These are phyloP conservation scores for Musca vetustissima DNA, from an alignment of 1,140 invertebrate genomes.

Conservation along the genomic window DNA sequence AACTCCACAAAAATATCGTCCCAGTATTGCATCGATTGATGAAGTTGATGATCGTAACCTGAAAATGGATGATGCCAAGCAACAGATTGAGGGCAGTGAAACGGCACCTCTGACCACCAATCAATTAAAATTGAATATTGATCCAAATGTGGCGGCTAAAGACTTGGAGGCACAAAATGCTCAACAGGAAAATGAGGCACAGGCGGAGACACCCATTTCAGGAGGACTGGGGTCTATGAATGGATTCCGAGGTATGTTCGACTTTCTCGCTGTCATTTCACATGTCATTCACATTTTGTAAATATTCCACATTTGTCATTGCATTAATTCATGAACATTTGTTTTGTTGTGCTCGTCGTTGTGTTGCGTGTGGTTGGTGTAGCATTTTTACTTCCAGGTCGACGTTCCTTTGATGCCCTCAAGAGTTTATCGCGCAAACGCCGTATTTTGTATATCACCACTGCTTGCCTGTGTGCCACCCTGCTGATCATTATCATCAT, in stretches of 20 bases:
- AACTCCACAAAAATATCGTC: conserved; percentile 42
- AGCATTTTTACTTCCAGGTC: conserved; percentile 53
- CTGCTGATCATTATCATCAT: conserved; percentile 49
- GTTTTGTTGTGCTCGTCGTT: background rate
- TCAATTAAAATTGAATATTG: conserved; percentile 50
- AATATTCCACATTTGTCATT: background rate
- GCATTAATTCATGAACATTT: conserved; percentile 9
- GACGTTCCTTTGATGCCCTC: conserved; percentile 47
- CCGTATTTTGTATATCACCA: conserved; percentile 47
- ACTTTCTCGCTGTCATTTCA: background rate
- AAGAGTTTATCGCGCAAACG: conserved; percentile 49
- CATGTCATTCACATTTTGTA: conserved; percentile 5
- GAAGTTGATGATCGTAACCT: conserved; percentile 52
- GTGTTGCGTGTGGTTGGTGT: conserved; percentile 19
- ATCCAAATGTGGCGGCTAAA: conserved; percentile 41
- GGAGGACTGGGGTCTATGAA: conserved; percentile 42
- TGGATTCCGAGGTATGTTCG: conserved; percentile 46
- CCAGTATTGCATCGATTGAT: conserved; percentile 48
- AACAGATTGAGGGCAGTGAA: conserved; percentile 50
- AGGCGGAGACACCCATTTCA: conserved; percentile 24
- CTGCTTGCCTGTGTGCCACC: conserved; percentile 49
- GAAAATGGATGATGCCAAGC: conserved; percentile 36
- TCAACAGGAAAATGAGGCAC: conserved; percentile 19
- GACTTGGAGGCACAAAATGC: conserved; percentile 42
- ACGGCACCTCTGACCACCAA: conserved; percentile 51